These are phyloP conservation scores for Bostrychus sinensis DNA, from an alignment of 2,113 vertebrate genomes.

Conservation along the genomic window DNA sequence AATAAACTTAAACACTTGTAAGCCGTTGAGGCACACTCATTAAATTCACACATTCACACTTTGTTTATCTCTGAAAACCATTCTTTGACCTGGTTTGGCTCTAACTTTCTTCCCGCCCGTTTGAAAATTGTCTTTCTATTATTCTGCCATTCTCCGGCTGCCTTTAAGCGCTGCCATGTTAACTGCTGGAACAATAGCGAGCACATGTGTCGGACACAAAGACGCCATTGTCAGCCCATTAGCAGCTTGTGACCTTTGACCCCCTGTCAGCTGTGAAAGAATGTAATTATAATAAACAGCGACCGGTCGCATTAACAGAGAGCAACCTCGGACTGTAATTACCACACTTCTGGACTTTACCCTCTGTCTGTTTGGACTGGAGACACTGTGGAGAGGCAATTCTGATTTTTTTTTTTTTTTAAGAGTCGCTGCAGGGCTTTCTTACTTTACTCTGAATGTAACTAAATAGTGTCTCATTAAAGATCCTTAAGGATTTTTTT, in stretches of 20 bases:
- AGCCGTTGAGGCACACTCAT: no score
- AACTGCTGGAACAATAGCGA: constrained; percentile 21
- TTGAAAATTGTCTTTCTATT: constrained; percentile 12
- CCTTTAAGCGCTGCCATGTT: constrained; percentile 21
- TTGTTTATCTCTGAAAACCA: no score
- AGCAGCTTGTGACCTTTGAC: constrained; percentile 50
- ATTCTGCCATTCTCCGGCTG: background rate
- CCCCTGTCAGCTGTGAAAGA: constrained; percentile 47
- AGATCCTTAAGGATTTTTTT: no score
- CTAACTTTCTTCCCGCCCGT: background rate
- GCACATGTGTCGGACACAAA: constrained; percentile 24
- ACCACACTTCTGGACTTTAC: constrained; percentile 2
- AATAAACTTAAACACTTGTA: no score
- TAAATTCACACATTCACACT: no score
- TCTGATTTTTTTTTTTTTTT: no score
- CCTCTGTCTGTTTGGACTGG: background rate
- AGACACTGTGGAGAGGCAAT: no score
- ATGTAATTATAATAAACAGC: constrained; percentile 58
- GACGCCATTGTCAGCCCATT: constrained; percentile 49
- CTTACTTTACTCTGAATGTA: no score
- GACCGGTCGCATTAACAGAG: constrained; percentile 34
- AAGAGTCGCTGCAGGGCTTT: no score
- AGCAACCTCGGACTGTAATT: constrained; percentile 11
- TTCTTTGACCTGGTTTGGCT: background rate
- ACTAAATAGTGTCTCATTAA: no score